A percentile compares a stretch with the other conserved stretches of the same genome.
Conservation (phyloP, 2,888 invertebrate species). For the Acronicta leporina region DNA sequence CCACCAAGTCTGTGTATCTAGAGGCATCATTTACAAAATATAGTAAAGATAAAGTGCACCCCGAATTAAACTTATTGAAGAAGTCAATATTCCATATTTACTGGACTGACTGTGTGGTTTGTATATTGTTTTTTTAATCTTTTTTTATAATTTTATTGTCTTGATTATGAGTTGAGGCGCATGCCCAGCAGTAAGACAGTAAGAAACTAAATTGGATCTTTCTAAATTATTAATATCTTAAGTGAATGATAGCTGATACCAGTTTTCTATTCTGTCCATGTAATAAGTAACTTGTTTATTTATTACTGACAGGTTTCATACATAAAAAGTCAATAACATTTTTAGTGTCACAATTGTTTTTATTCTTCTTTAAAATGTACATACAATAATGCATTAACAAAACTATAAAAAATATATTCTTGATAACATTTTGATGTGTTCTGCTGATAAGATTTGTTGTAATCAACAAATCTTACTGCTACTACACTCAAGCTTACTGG, state of each 20-base stretch:
- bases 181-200: too few relatives aligned
- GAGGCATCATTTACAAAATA: constrained; percentile 95
- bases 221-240: too few relatives aligned
- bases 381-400: constrained; percentile 9
- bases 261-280: too few relatives aligned
- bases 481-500: constrained; percentile 9
- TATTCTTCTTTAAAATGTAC: background rate
- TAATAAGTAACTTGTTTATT: too few relatives aligned
- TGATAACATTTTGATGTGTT: constrained; percentile 24
- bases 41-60: constrained; percentile 92
- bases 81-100: constrained; percentile 98
- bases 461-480: too few relatives aligned
- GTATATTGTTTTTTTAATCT: constrained; percentile 59
- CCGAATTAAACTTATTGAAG: constrained; percentile 94
- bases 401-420: constrained; percentile 29
- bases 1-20: constrained; percentile 94
- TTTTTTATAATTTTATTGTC: too few relatives aligned
- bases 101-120: constrained; percentile 98
- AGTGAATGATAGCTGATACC: too few relatives aligned
- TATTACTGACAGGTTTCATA: too few relatives aligned
- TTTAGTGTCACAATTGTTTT: background rate
- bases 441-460: constrained; percentile 16
- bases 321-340: too few relatives aligned
- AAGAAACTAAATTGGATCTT: too few relatives aligned
- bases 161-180: too few relatives aligned